A percentile compares a stretch with the other conserved stretches of the same genome.
Evolutionary conservation across 1,140 invertebrate genomes (phyloP).

Genomic region (Bombus picipes): DNA sequence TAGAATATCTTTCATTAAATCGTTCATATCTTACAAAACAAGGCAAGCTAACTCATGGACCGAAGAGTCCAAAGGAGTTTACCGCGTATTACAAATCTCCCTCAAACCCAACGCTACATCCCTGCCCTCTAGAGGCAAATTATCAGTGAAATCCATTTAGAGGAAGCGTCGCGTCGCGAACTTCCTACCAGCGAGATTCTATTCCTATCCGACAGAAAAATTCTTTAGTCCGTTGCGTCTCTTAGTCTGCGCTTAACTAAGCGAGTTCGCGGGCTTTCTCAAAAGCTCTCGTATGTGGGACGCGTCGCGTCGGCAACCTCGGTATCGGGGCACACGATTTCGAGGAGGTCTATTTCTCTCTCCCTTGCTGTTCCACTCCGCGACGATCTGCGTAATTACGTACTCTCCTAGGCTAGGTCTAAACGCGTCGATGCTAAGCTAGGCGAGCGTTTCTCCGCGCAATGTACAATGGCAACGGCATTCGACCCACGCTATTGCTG

Average conservation of each 20-base stretch:
- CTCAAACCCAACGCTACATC: too few relatives aligned
- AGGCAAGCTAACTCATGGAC: too few relatives aligned
- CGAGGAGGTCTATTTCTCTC: constrained; percentile 12
- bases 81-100: too few relatives aligned
- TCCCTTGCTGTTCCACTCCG: background rate
- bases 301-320: background rate
- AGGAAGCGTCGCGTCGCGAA: background rate
- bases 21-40: too few relatives aligned
- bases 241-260: background rate
- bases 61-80: too few relatives aligned
- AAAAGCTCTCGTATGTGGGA: constrained; percentile 22
- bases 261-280: constrained; percentile 28
- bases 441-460: constrained; percentile 53
- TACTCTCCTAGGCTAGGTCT: constrained; percentile 12
- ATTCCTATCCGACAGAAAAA: background rate
- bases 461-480: constrained; percentile 64
- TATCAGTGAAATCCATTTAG: background rate
- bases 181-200: background rate
- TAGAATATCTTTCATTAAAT: too few relatives aligned
- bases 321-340: constrained; percentile 46
- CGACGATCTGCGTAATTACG: background rate
- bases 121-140: background rate
- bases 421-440: constrained; percentile 7
- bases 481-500: constrained; percentile 66
- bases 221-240: background rate